Percentiles rank a stretch among this genome's conserved stretches.
These are phyloP conservation scores for Esox masquinongy DNA, from an alignment of 2,797 vertebrate genomes.

Conservation along the genomic window DNA sequence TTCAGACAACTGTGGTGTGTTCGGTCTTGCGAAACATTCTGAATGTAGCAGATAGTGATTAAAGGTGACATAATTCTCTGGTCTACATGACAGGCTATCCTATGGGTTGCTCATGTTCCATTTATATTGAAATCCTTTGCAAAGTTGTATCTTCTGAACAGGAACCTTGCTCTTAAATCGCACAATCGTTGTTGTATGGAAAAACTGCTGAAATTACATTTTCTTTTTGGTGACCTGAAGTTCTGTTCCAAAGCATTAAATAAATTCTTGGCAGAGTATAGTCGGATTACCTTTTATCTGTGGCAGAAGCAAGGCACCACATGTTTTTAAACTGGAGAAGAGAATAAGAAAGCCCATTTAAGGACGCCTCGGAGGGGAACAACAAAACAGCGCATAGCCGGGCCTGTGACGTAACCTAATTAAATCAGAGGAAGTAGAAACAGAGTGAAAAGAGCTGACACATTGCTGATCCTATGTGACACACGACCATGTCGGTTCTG, in stretches of 20 bases:
- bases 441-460: background rate
- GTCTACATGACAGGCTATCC: background rate
- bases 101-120: background rate
- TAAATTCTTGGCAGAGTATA: constrained; percentile 52
- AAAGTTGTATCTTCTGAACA: background rate
- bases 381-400: background rate
- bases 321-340: constrained; percentile 53
- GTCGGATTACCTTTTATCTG: constrained; percentile 68
- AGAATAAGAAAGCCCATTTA: constrained; percentile 62
- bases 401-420: background rate
- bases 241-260: constrained; percentile 47
- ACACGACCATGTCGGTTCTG: background rate
- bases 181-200: background rate
- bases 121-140: background rate
- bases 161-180: too few species aligned
- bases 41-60: background rate
- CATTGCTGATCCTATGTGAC: background rate
- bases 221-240: constrained; percentile 43
- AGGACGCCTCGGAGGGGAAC: constrained; percentile 51
- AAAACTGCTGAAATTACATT: constrained; percentile 49
- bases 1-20: background rate
- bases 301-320: constrained; percentile 38
- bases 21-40: background rate
- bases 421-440: background rate
- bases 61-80: background rate